Conservation (phyloP, 2,888 invertebrate genomes). For the Opisthograptis luteolata region DNA sequence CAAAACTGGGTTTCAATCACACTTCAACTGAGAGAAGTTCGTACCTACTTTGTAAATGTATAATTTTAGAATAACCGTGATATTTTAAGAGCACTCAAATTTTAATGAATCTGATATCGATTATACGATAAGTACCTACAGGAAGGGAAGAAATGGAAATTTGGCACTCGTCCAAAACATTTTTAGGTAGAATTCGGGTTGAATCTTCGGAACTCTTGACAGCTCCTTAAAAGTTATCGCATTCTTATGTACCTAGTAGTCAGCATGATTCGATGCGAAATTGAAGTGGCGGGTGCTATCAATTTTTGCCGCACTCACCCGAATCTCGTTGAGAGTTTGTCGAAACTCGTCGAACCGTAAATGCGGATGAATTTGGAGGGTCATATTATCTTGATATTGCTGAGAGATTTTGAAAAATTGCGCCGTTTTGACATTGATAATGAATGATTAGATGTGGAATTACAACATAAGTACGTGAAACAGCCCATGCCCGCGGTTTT, state of each 20-base stretch:
- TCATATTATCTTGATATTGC: slow-evolving; percentile 1
- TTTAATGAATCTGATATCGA: slow-evolving; percentile 37
- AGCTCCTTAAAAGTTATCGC: slow-evolving; percentile 43
- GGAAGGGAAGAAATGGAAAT: slow-evolving; percentile 25
- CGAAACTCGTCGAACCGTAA: slow-evolving; percentile 41
- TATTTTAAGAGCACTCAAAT: slow-evolving; percentile 29
- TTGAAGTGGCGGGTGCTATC: slow-evolving; percentile 41
- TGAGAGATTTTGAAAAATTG: neutral
- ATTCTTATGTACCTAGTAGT: slow-evolving; percentile 39
- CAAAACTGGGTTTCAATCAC: no score
- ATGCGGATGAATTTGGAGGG: slow-evolving; percentile 43
- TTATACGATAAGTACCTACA: slow-evolving; percentile 21
- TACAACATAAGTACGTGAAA: no score
- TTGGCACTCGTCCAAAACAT: slow-evolving; percentile 35
- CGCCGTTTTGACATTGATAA: no score
- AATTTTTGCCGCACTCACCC: slow-evolving; percentile 43
- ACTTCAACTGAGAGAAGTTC: no score
- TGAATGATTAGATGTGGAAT: no score
- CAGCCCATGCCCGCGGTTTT: no score
- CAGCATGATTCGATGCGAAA: slow-evolving; percentile 46
- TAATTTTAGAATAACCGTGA: slow-evolving; percentile 4
- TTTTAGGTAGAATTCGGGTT: slow-evolving; percentile 30
- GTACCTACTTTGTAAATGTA: no score
- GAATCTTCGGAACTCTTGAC: slow-evolving; percentile 31
- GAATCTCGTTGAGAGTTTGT: slow-evolving; percentile 38